A percentile compares a stretch with the other conserved stretches of the same genome.
Evolutionary conservation across 2,888 invertebrate species (phyloP).

Genomic region (Celastrina argiolus): DNA sequence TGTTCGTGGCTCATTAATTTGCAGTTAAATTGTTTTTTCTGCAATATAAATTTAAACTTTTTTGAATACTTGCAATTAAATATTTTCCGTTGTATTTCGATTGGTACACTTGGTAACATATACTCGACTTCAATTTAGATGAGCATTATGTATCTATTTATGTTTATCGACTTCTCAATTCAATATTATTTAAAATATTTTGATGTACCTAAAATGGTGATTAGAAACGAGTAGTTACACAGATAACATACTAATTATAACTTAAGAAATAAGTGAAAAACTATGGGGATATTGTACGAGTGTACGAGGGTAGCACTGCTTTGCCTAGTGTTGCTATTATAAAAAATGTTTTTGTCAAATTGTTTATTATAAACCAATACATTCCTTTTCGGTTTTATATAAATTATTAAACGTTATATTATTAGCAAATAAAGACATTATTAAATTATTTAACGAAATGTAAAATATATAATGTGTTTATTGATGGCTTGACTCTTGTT

Average conservation of each 20-base stretch:
- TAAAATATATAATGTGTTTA: conserved; percentile 18
- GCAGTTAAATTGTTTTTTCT: background rate
- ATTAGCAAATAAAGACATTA: conserved; percentile 22
- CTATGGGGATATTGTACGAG: conserved; percentile 43
- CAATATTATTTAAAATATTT: background rate
- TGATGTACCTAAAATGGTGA: conserved; percentile 15
- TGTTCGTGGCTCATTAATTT: conserved; percentile 28
- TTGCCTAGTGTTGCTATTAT: conserved; percentile 42
- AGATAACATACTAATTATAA: conserved; percentile 45
- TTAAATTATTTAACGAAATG: conserved; percentile 20
- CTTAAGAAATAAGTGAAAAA: conserved; percentile 33
- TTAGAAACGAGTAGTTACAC: conserved; percentile 8
- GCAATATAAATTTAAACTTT: background rate
- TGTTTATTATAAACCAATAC: conserved; percentile 12
- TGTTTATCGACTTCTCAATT: background rate
- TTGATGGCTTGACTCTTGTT: background rate
- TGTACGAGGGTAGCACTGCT: conserved; percentile 57
- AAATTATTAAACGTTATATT: conserved; percentile 22
- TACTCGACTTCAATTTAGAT: background rate
- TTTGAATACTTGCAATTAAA: conserved; percentile 10
- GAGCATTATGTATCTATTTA: background rate
- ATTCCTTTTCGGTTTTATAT: conserved; percentile 20
- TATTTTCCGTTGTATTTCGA: background rate
- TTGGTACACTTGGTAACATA: background rate
- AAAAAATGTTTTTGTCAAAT: conserved; percentile 30